Conservation (phyloP, 2,888 invertebrate genomes). For the Eumacrocentrus americanus region DNA sequence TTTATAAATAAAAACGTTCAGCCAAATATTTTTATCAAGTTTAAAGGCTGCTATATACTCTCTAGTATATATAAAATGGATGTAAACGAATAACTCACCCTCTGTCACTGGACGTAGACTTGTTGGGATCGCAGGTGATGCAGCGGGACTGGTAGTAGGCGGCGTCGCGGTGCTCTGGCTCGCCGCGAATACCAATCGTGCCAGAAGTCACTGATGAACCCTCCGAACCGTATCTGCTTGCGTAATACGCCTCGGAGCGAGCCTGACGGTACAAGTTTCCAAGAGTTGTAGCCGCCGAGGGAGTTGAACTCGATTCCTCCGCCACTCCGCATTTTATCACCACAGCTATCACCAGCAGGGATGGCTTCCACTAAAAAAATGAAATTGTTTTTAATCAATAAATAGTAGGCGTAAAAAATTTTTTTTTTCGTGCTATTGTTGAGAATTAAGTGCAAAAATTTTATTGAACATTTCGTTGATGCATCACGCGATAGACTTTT, state of each 20-base stretch:
- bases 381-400: not conserved
- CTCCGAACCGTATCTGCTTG: slow-evolving; percentile 46
- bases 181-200: slow-evolving; percentile 43
- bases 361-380: slow-evolving; percentile 28
- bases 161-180: slow-evolving; percentile 50
- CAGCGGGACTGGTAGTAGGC: slow-evolving; percentile 54
- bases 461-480: not conserved
- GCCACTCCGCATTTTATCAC: slow-evolving; percentile 18
- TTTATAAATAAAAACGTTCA: too few species aligned
- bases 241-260: slow-evolving; percentile 49
- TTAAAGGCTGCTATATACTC: too few species aligned
- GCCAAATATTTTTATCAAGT: too few species aligned
- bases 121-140: slow-evolving; percentile 53
- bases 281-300: slow-evolving; percentile 45
- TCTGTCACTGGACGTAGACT: slow-evolving; percentile 41
- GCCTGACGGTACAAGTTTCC: slow-evolving; percentile 52
- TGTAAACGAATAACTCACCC: slow-evolving; percentile 41
- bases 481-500: not conserved
- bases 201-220: slow-evolving; percentile 44
- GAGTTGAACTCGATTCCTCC: slow-evolving; percentile 38
- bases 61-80: not conserved
- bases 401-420: too few species aligned
- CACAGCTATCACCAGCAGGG: slow-evolving; percentile 22
- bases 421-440: not conserved
- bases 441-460: not conserved